phyloP scores from a whole-genome alignment of 2,113 vertebrate genomes.

The Platichthys flesus region DNA sequence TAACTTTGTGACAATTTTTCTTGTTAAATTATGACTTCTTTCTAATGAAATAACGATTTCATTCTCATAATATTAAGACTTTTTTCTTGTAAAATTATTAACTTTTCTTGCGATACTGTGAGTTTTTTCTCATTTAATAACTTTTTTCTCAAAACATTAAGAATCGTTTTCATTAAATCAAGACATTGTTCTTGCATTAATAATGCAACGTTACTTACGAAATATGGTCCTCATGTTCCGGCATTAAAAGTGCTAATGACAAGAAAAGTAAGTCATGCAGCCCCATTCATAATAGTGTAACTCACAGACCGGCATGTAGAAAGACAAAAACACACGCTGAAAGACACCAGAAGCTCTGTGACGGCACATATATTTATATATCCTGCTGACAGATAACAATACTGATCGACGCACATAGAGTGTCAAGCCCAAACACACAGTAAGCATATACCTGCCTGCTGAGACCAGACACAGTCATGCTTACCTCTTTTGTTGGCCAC shows the following conservation, averaged over 20 bases:
- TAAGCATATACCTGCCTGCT: constrained; percentile 30
- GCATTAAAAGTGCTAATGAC: not conserved
- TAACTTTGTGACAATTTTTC: no score
- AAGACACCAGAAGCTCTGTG: constrained; percentile 26
- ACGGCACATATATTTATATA: constrained; percentile 4
- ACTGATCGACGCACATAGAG: constrained; percentile 26
- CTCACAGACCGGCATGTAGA: constrained; percentile 15
- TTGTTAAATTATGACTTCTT: no score
- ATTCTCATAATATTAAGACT: no score
- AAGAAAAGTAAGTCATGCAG: not conserved
- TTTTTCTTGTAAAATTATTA: no score
- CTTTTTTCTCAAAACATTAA: no score
- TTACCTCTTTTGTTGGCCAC: constrained; percentile 81
- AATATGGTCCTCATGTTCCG: no score
- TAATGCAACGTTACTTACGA: no score
- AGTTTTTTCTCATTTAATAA: no score
- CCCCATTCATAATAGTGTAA: not conserved
- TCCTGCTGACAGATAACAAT: constrained; percentile 31
- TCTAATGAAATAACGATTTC: no score
- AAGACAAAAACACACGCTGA: not conserved
- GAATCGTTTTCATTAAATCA: no score
- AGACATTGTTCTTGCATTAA: no score
- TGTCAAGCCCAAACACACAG: constrained; percentile 41
- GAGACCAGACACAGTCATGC: constrained; percentile 49
- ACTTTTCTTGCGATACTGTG: no score